Evolutionary conservation across 1,140 invertebrate species (phyloP).

Genomic region (Dinoponera quadriceps): DNA sequence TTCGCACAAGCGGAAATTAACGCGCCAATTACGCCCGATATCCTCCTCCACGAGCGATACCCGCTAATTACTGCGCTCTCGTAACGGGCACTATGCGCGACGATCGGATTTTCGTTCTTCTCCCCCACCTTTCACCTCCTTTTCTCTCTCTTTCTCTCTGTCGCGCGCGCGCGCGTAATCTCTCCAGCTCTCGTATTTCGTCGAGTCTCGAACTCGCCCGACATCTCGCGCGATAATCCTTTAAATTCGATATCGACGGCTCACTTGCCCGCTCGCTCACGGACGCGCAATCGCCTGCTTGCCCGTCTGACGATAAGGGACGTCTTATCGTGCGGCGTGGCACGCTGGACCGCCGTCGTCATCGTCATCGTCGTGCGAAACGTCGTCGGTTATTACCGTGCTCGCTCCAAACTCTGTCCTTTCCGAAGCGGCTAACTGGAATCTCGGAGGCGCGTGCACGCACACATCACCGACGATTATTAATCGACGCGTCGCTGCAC

Average conservation of each 20-base stretch:
- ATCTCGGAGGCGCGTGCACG: not conserved
- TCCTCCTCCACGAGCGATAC: too few species aligned
- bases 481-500: conserved; percentile 24
- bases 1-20: too few species aligned
- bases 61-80: too few species aligned
- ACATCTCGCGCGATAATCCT: conserved; percentile 48
- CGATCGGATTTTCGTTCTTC: too few species aligned
- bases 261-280: conserved; percentile 21
- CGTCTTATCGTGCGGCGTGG: conserved; percentile 5
- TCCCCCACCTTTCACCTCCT: too few species aligned
- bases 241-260: conserved; percentile 50
- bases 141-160: too few species aligned
- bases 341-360: conserved; percentile 21
- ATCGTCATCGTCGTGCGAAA: not conserved
- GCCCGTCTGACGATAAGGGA: conserved; percentile 17
- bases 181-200: conserved; percentile 24
- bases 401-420: not conserved
- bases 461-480: conserved; percentile 35
- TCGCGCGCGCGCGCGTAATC: too few species aligned
- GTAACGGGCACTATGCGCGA: too few species aligned
- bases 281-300: conserved; percentile 37
- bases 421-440: not conserved
- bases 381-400: not conserved
- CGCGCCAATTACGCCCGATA: too few species aligned
- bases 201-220: conserved; percentile 12